These are phyloP conservation scores for Tetheella fluctuosa DNA, from an alignment of 2,888 invertebrate species.

Conservation along the genomic window DNA sequence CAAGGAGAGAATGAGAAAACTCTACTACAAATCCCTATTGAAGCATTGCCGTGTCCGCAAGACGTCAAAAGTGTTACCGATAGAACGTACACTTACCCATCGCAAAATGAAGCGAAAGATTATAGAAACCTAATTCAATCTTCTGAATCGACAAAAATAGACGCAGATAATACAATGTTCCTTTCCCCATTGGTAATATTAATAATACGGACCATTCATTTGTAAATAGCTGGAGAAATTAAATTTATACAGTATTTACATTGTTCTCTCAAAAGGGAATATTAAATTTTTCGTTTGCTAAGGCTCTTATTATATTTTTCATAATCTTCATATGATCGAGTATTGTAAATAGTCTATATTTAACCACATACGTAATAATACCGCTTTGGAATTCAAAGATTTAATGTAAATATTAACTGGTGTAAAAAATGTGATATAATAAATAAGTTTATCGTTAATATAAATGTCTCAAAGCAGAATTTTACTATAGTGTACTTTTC, in stretches of 20 bases:
- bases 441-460: constrained; percentile 32
- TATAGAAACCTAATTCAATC: constrained; percentile 75
- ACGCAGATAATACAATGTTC: constrained; percentile 39
- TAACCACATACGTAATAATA: constrained; percentile 17
- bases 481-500: constrained; percentile 45
- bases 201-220: constrained; percentile 44
- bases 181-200: constrained; percentile 46
- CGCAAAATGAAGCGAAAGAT: constrained; percentile 83
- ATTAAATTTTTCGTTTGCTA: constrained; percentile 36
- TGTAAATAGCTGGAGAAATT: constrained; percentile 35
- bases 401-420: constrained; percentile 41
- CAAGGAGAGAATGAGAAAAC: constrained; percentile 73
- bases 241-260: constrained; percentile 28
- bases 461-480: constrained; percentile 21
- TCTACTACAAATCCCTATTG: constrained; percentile 83
- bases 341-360: constrained; percentile 37
- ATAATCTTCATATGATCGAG: constrained; percentile 26
- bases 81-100: constrained; percentile 80
- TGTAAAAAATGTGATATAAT: constrained; percentile 59
- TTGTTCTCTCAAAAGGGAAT: constrained; percentile 34
- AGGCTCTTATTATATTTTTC: constrained; percentile 31
- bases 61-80: constrained; percentile 86
- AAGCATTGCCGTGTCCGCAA: constrained; percentile 85
- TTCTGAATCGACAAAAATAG: constrained; percentile 41
- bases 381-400: constrained; percentile 29